A percentile compares a stretch with the other conserved stretches of the same genome.
These are phyloP conservation scores for Meloidogyne exigua DNA, from an alignment of 1,140 invertebrate species.

Conservation along the genomic window DNA sequence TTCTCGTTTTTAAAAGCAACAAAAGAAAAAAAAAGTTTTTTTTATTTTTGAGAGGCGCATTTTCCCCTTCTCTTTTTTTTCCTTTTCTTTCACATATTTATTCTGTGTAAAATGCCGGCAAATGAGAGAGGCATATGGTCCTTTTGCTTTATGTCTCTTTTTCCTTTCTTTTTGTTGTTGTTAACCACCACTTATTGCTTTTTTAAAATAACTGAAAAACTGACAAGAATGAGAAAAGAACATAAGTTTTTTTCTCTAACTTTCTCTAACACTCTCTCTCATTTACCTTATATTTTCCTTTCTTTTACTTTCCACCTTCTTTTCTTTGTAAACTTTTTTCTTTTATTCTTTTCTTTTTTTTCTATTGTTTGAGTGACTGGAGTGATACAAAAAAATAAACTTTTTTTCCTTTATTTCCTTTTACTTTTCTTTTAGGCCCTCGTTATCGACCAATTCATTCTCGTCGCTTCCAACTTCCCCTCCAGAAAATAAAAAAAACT, in stretches of 20 bases:
- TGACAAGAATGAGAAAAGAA: neutral
- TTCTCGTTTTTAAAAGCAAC: conserved; percentile 4
- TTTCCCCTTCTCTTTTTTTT: neutral
- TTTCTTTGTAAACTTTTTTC: neutral
- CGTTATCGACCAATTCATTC: neutral
- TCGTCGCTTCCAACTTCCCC: neutral
- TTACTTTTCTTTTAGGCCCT: neutral
- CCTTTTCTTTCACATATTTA: neutral
- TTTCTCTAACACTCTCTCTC: too few relatives aligned
- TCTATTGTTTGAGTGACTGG: neutral
- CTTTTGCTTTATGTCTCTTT: neutral
- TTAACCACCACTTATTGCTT: neutral
- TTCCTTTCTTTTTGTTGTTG: too few relatives aligned
- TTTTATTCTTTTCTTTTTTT: neutral
- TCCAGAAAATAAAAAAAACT: neutral
- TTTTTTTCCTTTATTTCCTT: too few relatives aligned
- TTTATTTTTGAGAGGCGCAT: neutral
- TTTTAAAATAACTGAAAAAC: neutral
- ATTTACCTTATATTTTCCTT: too few relatives aligned
- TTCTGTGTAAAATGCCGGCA: neutral
- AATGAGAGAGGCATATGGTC: conserved; percentile 1
- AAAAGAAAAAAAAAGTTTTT: neutral
- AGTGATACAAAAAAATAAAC: neutral
- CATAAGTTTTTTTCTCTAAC: neutral
- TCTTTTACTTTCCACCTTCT: neutral